A percentile compares a stretch with the other conserved stretches of the same genome.
These are phyloP conservation scores for Acridotheres tristis DNA, from an alignment of 2,797 vertebrate genomes.

Conservation along the genomic window DNA sequence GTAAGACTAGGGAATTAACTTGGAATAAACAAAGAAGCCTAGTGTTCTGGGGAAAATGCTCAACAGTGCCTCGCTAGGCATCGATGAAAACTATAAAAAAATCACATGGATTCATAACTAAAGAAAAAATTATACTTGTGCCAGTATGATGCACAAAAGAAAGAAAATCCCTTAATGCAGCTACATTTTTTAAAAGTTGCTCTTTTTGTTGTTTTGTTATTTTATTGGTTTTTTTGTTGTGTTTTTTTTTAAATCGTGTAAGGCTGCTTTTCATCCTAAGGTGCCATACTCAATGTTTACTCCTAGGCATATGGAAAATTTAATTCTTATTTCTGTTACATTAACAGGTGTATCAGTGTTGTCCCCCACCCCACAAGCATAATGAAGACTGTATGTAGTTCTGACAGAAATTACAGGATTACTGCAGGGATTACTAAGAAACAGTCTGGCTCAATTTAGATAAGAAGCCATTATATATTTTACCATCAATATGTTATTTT, in stretches of 20 bases:
- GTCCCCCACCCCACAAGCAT: neutral
- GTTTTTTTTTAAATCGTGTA: neutral
- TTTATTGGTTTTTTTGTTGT: neutral
- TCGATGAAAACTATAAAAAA: neutral
- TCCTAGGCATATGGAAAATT: neutral
- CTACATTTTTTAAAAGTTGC: neutral
- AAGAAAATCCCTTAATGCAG: neutral
- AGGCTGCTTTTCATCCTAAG: neutral
- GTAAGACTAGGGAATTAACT: neutral
- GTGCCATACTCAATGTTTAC: neutral
- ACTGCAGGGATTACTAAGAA: neutral
- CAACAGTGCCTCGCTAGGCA: neutral
- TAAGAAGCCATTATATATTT: neutral
- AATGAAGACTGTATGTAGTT: neutral
- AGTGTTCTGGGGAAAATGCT: neutral
- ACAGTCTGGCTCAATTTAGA: neutral
- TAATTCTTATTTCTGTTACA: neutral
- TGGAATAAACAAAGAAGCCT: neutral
- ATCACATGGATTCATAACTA: neutral
- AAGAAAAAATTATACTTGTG: neutral
- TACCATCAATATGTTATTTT: neutral
- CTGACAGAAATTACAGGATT: neutral
- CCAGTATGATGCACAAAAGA: neutral
- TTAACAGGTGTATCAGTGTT: neutral
- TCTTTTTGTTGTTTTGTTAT: neutral